phyloP scores from a whole-genome alignment of 2,797 vertebrate genomes.

The Steatocranus sp. region DNA sequence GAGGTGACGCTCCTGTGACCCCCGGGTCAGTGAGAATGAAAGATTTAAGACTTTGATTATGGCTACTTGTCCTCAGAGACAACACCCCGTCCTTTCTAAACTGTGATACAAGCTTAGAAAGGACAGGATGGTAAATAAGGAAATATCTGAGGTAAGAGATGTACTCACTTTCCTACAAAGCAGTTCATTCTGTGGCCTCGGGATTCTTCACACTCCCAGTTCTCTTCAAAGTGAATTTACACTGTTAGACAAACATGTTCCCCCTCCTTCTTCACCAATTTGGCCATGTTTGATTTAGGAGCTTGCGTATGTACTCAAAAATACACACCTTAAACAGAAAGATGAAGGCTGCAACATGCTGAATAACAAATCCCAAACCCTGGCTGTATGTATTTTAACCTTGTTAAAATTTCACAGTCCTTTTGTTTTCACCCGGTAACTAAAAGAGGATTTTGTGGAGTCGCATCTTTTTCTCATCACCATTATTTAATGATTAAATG shows the following conservation, averaged over 20 bases:
- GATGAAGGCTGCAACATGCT: background rate
- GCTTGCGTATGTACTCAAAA: background rate
- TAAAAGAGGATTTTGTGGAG: background rate
- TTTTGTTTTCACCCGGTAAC: background rate
- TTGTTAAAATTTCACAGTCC: background rate
- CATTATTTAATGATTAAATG: constrained; percentile 53
- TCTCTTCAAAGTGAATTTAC: constrained; percentile 37
- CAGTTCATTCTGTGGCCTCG: background rate
- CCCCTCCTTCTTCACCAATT: background rate
- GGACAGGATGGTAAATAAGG: background rate
- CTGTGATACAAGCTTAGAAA: background rate
- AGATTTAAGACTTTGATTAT: background rate
- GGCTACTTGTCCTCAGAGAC: background rate
- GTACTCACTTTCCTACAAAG: background rate
- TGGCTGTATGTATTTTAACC: background rate
- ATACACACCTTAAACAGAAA: constrained; percentile 1
- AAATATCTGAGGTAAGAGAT: background rate
- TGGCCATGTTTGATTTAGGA: background rate
- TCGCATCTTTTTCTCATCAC: constrained; percentile 13
- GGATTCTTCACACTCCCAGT: background rate
- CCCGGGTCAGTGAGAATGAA: background rate
- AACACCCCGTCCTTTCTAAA: background rate
- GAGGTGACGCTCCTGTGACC: fast-evolving
- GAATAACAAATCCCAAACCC: background rate
- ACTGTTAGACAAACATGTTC: background rate